Evolutionary conservation across 1,140 invertebrate species (phyloP).

Genomic region (Anadara kagoshimensis): DNA sequence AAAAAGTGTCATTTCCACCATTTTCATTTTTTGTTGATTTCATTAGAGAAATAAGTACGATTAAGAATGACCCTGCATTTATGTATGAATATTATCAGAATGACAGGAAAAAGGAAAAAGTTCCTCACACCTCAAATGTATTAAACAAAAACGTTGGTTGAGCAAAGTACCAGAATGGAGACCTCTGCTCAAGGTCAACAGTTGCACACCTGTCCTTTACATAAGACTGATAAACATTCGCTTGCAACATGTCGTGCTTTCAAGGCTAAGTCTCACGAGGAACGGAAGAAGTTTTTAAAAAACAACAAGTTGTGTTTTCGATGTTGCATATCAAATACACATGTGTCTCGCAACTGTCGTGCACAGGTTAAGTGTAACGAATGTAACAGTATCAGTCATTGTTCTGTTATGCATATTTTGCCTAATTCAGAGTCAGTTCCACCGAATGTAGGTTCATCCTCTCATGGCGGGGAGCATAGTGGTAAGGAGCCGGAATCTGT

Average conservation of each 20-base stretch:
- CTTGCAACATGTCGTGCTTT: constrained; percentile 3
- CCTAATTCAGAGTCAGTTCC: neutral
- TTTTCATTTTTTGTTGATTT: constrained; percentile 40
- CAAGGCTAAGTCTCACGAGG: neutral
- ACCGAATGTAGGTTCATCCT: neutral
- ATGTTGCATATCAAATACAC: constrained; percentile 5
- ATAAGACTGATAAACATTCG: constrained; percentile 15
- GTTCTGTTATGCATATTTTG: constrained; percentile 7
- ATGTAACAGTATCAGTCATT: constrained; percentile 12
- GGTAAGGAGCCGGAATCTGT: neutral
- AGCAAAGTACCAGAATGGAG: neutral
- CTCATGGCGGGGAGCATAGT: neutral
- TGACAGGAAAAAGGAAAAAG: neutral
- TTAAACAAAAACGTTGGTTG: neutral
- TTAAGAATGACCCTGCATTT: constrained; percentile 39
- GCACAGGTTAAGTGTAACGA: constrained; percentile 5
- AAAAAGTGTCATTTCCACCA: constrained; percentile 37
- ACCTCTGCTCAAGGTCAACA: neutral
- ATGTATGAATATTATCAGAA: neutral
- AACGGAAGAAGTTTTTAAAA: constrained; percentile 1
- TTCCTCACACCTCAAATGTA: neutral
- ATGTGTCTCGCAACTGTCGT: constrained; percentile 5
- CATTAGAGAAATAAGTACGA: constrained; percentile 22
- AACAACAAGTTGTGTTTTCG: constrained; percentile 9
- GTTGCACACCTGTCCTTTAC: neutral